phyloP scores from a whole-genome alignment of 2,113 vertebrate genomes.

The Misgurnus anguillicaudatus region DNA sequence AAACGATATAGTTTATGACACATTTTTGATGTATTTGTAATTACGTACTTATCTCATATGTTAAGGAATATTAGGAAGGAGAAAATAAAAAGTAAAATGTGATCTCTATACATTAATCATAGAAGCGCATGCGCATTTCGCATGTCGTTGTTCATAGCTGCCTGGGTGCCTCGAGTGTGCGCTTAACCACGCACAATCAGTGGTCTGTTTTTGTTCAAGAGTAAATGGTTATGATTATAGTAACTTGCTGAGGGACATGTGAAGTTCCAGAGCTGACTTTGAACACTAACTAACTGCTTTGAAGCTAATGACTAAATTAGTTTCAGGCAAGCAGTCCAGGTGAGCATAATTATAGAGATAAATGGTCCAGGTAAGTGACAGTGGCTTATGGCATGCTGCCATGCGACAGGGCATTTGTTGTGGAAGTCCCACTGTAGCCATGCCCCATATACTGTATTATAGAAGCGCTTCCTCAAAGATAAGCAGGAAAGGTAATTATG shows the following conservation, averaged over 20 bases:
- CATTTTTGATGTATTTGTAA: no score
- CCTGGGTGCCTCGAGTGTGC: conserved; percentile 25
- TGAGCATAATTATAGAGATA: conserved; percentile 52
- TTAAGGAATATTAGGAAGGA: background rate
- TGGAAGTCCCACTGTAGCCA: conserved; percentile 25
- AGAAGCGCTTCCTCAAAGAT: conserved; percentile 38
- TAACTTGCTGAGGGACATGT: conserved; percentile 12
- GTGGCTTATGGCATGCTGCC: conserved; percentile 41
- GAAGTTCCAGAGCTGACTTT: conserved; percentile 22
- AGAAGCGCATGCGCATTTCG: background rate
- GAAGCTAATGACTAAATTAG: conserved; percentile 44
- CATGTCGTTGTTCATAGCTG: background rate
- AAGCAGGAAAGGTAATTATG: conserved; percentile 39
- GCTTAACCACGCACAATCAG: conserved; percentile 32
- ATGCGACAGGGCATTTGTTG: conserved; percentile 38
- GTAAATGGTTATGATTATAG: conserved; percentile 49
- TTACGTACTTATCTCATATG: background rate
- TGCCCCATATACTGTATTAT: conserved; percentile 26
- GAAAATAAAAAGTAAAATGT: no score
- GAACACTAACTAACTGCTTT: conserved; percentile 1
- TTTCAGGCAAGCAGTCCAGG: conserved; percentile 39
- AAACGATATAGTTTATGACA: no score
- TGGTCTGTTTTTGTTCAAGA: conserved; percentile 44
- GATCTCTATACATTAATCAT: no score
- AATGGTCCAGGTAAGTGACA: conserved; percentile 49